Evolutionary conservation across 2,797 vertebrate species (phyloP), one percentile per base, ranked within the genome.

Genomic region (Dipus sagitta): DNA sequence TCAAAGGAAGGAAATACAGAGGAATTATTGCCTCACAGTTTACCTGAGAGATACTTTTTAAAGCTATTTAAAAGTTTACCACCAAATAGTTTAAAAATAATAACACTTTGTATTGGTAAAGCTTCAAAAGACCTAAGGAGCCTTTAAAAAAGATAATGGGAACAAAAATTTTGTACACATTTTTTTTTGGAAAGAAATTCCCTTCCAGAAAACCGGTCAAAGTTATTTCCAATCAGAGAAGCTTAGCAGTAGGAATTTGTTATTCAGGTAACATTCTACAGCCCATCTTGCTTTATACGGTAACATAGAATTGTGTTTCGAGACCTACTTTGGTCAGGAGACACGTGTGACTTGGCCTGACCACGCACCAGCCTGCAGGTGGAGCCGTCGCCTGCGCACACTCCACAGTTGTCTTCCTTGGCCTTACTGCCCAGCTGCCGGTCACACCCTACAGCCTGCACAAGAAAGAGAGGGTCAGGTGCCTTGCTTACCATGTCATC

Each of bases 371-470:
- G 98, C 96, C 98, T 98, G 97, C 99, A 99, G 0, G 99, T 99
- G 76, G 99, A 98, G 91, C 99, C 98, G 12, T 99, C 98, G 21
- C 99, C 99, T 0, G 98, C 98, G 58, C 99, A 99, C 83, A 99
- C 95, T 5, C 99, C 99, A 24, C 99, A 99, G 98, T 98, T 99
- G 98, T 99, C 99, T 95, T 99, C 99, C 94, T 98, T 99, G 97
- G 99, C 98, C 2, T 98, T 97, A 86, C 99, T 99, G 90, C 98
- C 99, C 82, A 99, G 98, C 94, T 99, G 98, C 34, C 99, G 98
- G 97, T 99, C 99, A 52, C 99, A 99, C 97, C 99, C 99, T 82
- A 99, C 99, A 1, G 98, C 99, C 99, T 99, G 98, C 96, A 95
- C 97, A 98, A 94, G 98, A 96, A 96, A 98, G 98, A 96, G 8